Evolutionary conservation across 2,888 invertebrate genomes (phyloP), one percentile per base, ranked within the genome.

Genomic region (Drosophila anomalata): DNA sequence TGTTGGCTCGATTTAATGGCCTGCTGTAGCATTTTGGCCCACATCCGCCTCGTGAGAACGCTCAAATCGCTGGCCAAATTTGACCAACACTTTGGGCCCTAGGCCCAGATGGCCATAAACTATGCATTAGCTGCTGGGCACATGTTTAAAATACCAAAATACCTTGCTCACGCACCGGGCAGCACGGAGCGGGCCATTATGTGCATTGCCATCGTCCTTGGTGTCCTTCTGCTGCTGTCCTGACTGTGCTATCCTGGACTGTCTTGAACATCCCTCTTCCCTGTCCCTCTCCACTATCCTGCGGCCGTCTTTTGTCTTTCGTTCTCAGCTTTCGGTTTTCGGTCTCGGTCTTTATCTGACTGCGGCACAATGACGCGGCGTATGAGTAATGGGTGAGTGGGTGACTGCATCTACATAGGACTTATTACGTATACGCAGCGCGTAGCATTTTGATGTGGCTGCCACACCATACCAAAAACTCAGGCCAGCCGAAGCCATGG

Each of bases 351-450:
- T 82, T 87, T 87, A 87, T 85, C 88, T 85, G 54, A 66, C 77
- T 78, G 69, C 68, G 70, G 55, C 88, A 83, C 71, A 88, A 79
- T 83, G 87, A 86, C 87, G 73, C 66, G 84, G 70, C 84, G 87
- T 84, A 88, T 84, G 87, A 87, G 87, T 84, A 84, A 84, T 84
- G 88, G 76, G 46, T 60, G 51, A 54, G 60, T 60, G 69, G 59
- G 50, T 36, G 62, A 47, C 48, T 72, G 73, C 78, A 84, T 80
- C 85, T 84, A 84, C 85, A 87, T 80, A 65, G 72, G 73, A 72
- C 76, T 79, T 79, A 88, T 88, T 88, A 87, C 73, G 88, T 84
- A 84, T 84, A 84, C 84, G 88, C 85, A 76, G 26, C 88, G 84
- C 84, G 88, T 84, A 87, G 69, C 87, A 76, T 86, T 88, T 86